A percentile compares a stretch with the other conserved stretches of the same genome.
Conservation (phyloP, 1,140 invertebrate genomes). For the Neodiprion virginianus region DNA sequence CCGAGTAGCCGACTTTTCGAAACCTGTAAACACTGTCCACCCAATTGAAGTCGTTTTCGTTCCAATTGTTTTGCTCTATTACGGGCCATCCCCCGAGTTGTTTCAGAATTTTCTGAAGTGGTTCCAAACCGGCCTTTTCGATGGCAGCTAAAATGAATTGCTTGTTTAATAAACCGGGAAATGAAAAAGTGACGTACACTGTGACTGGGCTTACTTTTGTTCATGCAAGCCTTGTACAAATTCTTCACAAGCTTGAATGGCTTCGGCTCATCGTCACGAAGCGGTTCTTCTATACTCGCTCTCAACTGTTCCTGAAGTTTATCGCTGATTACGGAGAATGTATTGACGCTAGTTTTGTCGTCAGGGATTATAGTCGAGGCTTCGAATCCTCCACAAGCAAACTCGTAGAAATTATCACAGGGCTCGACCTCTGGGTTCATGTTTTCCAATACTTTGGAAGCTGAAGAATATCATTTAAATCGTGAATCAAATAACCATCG, state of each 20-base stretch:
- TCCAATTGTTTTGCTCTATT: slow-evolving; percentile 79
- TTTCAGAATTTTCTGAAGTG: slow-evolving; percentile 73
- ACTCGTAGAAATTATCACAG: slow-evolving; percentile 84
- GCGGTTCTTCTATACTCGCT: slow-evolving; percentile 74
- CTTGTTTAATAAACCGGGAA: background rate
- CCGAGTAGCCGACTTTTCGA: slow-evolving; percentile 79
- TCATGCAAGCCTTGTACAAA: slow-evolving; percentile 85
- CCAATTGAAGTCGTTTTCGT: slow-evolving; percentile 78
- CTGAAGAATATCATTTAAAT: slow-evolving; percentile 35
- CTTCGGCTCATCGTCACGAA: slow-evolving; percentile 69
- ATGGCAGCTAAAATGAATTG: slow-evolving; percentile 68
- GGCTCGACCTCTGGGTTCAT: slow-evolving; percentile 69
- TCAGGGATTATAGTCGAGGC: slow-evolving; percentile 62
- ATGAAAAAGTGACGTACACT: slow-evolving; percentile 47
- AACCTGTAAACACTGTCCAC: slow-evolving; percentile 83
- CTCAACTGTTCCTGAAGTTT: slow-evolving; percentile 81
- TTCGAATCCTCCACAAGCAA: slow-evolving; percentile 65
- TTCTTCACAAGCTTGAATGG: slow-evolving; percentile 80
- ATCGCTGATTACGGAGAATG: slow-evolving; percentile 82
- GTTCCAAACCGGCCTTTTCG: slow-evolving; percentile 74
- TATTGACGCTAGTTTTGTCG: slow-evolving; percentile 71
- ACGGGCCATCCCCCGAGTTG: slow-evolving; percentile 92
- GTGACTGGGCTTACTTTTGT: slow-evolving; percentile 71
- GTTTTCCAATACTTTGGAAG: slow-evolving; percentile 62
- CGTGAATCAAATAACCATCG: no score